A percentile compares a stretch with the other conserved stretches of the same genome.
Evolutionary conservation across 2,888 invertebrate genomes (phyloP).

Genomic region (Ichneumon xanthorius): DNA sequence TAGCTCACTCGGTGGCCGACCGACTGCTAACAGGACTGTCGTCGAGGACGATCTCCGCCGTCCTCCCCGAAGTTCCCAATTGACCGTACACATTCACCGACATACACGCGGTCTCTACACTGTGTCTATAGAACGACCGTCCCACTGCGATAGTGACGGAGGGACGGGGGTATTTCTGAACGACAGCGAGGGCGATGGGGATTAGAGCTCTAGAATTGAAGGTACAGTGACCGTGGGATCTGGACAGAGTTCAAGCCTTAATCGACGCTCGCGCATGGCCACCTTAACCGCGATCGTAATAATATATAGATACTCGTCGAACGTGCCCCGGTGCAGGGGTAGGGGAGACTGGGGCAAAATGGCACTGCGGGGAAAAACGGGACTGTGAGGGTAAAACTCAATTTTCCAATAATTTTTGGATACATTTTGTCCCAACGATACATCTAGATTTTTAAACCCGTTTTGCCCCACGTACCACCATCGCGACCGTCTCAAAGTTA

Average conservation of each 20-base stretch:
- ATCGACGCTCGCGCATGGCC: constrained; percentile 25
- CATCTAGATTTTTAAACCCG: too few species aligned
- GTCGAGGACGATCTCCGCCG: constrained; percentile 45
- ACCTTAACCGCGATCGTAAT: constrained; percentile 17
- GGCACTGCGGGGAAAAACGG: too few species aligned
- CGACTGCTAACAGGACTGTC: constrained; percentile 30
- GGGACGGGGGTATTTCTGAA: not conserved
- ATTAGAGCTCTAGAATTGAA: constrained; percentile 1
- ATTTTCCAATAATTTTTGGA: too few species aligned
- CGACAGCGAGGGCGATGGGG: not conserved
- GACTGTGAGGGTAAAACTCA: too few species aligned
- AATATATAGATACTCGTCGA: constrained; percentile 24
- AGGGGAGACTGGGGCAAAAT: too few species aligned
- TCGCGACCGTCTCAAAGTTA: too few species aligned
- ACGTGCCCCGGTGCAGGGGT: constrained; percentile 7
- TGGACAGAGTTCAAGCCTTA: not conserved
- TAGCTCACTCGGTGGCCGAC: not conserved
- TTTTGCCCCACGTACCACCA: too few species aligned
- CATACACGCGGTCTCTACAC: not conserved
- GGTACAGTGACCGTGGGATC: not conserved
- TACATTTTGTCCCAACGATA: too few species aligned
- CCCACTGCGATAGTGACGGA: not conserved
- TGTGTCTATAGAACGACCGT: constrained; percentile 1
- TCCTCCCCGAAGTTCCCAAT: constrained; percentile 30
- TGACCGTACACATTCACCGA: constrained; percentile 26